Evolutionary conservation across 1,140 invertebrate species (phyloP).

Genomic region (Calosoma granatense): DNA sequence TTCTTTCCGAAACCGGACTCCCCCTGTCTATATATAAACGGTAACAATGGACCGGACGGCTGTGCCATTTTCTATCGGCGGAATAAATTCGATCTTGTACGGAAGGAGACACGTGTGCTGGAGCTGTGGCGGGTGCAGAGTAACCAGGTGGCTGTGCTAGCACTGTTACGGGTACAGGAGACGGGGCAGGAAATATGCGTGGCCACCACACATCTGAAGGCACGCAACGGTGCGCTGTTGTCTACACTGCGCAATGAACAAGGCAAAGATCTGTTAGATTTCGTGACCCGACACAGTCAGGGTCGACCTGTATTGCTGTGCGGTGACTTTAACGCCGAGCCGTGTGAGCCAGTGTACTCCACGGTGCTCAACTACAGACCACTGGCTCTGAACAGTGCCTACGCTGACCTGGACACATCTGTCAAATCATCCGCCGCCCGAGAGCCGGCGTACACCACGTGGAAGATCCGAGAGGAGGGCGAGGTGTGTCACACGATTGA

Average conservation of each 20-base stretch:
- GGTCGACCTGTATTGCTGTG: conserved; percentile 52
- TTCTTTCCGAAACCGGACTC: conserved; percentile 74
- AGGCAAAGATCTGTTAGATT: conserved; percentile 58
- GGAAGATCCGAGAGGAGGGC: conserved; percentile 64
- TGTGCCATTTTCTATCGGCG: conserved; percentile 65
- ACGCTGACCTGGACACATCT: conserved; percentile 32
- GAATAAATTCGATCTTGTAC: conserved; percentile 50
- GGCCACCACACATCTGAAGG: conserved; percentile 68
- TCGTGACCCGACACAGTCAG: conserved; percentile 42
- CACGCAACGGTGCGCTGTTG: conserved; percentile 56
- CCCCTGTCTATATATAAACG: conserved; percentile 60
- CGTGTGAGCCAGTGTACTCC: conserved; percentile 57
- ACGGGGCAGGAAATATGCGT: conserved; percentile 53
- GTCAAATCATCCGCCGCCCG: conserved; percentile 33
- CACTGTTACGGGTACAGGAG: conserved; percentile 41
- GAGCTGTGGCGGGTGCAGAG: conserved; percentile 59
- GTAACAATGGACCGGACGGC: conserved; percentile 70
- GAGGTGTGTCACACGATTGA: conserved; percentile 69
- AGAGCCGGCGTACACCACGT: conserved; percentile 66
- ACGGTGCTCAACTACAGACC: conserved; percentile 41
- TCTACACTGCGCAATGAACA: conserved; percentile 62
- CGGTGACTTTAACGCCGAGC: conserved; percentile 75
- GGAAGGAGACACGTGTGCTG: conserved; percentile 49
- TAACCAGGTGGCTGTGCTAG: conserved; percentile 61
- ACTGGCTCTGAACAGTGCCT: conserved; percentile 39